phyloP scores from a whole-genome alignment of 2,797 vertebrate species.

The Enteromius viviparus region DNA sequence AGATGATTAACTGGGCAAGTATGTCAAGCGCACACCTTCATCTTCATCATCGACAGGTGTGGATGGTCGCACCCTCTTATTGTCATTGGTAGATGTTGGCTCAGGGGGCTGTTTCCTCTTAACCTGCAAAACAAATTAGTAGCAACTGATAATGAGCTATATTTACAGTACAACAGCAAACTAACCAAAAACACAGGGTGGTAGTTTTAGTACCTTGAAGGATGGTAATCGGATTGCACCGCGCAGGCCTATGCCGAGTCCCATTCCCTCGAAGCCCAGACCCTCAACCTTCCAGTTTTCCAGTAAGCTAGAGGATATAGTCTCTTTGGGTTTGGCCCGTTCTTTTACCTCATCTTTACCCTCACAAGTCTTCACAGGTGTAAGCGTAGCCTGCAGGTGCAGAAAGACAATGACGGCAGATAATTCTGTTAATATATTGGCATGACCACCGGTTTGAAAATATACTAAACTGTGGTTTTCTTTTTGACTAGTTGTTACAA shows the following conservation, averaged over 20 bases:
- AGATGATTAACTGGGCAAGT: constrained; percentile 1
- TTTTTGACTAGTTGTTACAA: background rate
- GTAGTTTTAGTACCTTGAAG: constrained; percentile 84
- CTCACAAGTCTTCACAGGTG: constrained; percentile 91
- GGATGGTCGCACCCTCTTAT: constrained; percentile 92
- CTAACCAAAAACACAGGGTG: background rate
- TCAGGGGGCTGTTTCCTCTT: constrained; percentile 98
- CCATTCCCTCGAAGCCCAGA: constrained; percentile 92
- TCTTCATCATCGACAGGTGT: constrained; percentile 93
- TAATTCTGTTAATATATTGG: background rate
- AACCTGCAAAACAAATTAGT: constrained; percentile 77
- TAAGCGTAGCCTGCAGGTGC: constrained; percentile 83
- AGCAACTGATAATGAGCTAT: background rate
- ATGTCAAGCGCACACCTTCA: constrained; percentile 80
- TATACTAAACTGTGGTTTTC: background rate
- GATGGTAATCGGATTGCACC: constrained; percentile 95
- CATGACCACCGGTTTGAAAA: background rate
- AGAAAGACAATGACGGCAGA: background rate
- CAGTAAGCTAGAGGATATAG: constrained; percentile 87
- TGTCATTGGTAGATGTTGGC: constrained; percentile 82
- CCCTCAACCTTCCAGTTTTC: constrained; percentile 97
- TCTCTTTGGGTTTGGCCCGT: constrained; percentile 91
- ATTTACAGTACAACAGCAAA: background rate
- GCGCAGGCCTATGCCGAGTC: constrained; percentile 89
- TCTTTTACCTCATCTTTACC: constrained; percentile 91